Percentiles rank a stretch among this genome's conserved stretches.
These are phyloP conservation scores for Synanthedon tipuliformis DNA, from an alignment of 2,888 invertebrate species.

Conservation along the genomic window DNA sequence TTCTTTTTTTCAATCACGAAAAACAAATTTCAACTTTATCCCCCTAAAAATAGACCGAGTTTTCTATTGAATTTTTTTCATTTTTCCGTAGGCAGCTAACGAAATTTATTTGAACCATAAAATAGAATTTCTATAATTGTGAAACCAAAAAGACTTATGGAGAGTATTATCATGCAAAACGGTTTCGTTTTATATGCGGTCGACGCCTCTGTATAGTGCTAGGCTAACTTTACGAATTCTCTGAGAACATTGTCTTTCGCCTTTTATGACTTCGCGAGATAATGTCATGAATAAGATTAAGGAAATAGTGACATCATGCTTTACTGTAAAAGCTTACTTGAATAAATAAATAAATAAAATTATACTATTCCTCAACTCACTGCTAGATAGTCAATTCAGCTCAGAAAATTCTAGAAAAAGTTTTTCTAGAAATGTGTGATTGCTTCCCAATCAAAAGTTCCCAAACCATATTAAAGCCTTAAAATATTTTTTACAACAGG, in stretches of 20 bases:
- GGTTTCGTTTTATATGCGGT: background rate
- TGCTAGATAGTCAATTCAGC: too few relatives aligned
- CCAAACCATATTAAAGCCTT: too few relatives aligned
- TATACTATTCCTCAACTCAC: too few relatives aligned
- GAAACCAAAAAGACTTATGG: constrained; percentile 12
- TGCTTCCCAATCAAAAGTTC: too few relatives aligned
- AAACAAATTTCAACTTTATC: constrained; percentile 1
- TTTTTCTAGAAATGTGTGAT: too few relatives aligned
- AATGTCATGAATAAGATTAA: too few relatives aligned
- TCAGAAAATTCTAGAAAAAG: too few relatives aligned
- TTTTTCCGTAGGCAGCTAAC: background rate
- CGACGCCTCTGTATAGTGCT: background rate
- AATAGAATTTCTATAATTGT: constrained; percentile 12
- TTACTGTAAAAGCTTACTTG: too few relatives aligned
- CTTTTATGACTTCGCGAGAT: background rate
- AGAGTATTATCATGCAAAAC: constrained; percentile 14
- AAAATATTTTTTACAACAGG: too few relatives aligned
- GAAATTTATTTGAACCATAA: constrained; percentile 6
- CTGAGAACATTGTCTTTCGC: background rate
- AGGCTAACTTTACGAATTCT: background rate
- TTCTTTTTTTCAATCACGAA: background rate
- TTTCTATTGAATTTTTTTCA: background rate
- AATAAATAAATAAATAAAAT: too few relatives aligned
- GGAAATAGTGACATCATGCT: too few relatives aligned
- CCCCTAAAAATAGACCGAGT: background rate